Base-by-base conservation (phyloP, 2,888 invertebrate genomes). In the Drosophila putrida region DNA sequence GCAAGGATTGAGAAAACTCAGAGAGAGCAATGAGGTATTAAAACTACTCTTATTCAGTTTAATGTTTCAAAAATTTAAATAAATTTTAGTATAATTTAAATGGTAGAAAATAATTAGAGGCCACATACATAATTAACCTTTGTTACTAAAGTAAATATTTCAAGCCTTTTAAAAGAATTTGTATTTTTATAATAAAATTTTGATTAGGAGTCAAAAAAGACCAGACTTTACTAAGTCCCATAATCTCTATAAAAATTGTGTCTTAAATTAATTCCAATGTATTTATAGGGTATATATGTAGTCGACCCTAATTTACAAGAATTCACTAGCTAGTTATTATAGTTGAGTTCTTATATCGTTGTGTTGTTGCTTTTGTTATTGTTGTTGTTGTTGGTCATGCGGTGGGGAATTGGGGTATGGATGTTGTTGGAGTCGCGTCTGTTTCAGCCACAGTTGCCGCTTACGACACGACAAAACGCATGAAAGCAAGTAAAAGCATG, bases 391-490 rank as follows among this genome's bases (percentile, higher is more conserved):
- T 25, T 50, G 38, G 51, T 51, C 38, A 38, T 25, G 38, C 10
- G n/a, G 27, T 13, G 15, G 11, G 28, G 27, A 46, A 15, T 28
- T 28, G 54, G 36, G 36, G 20, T 31, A 9, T 33, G 47, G n/a
- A 53, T 51, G 65, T 51, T 41, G 62, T 49, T 55, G 50, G 58
- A 38, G 47, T 39, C 63, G 74, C 70, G 67, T 67, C 67, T 70
- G 86, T 15, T 71, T 69, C 68, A 69, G 62, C 68, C 71, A 50
- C 78, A 79, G 66, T 66, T 70, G 59, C 74, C 78, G 64, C 64
- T 69, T 54, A 60, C 39, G 61, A 67, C 67, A 75, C 62, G 63
- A 69, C 63, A 70, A 71, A 86, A 70, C 70, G 78, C 68, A 73
- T 67, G 66, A 71, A 72, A 67, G 54, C 50, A 66, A 62, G 49